A percentile compares a stretch with the other conserved stretches of the same genome.
Evolutionary conservation across 2,797 vertebrate genomes (phyloP).

Genomic region (Psittacula derbiana): DNA sequence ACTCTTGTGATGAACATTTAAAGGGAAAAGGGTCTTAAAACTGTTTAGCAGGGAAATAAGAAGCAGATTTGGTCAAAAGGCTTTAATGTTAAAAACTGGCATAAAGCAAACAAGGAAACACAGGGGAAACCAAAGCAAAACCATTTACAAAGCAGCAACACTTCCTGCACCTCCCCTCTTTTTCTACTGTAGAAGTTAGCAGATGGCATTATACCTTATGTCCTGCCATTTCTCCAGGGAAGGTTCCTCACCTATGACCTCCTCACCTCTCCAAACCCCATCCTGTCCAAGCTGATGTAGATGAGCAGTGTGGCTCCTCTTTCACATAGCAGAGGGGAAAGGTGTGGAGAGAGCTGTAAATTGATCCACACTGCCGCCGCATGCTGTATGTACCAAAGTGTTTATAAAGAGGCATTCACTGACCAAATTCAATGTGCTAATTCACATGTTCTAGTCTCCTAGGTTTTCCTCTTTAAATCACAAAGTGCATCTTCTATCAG

Average conservation of each 20-base stretch:
- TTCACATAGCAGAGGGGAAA: accelerated
- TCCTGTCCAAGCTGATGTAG: background rate
- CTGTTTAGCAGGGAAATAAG: background rate
- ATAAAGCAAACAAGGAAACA: background rate
- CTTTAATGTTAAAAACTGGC: background rate
- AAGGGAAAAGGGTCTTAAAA: background rate
- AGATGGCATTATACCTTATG: background rate
- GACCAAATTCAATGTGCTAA: background rate
- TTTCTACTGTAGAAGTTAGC: background rate
- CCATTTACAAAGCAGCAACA: background rate
- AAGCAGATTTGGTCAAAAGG: background rate
- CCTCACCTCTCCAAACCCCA: background rate
- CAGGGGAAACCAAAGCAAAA: accelerated
- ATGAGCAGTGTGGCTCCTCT: background rate
- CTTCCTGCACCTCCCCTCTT: accelerated
- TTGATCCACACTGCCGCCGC: accelerated
- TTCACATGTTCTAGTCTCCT: background rate
- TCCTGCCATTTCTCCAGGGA: background rate
- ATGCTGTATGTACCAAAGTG: accelerated
- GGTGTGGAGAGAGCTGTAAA: background rate
- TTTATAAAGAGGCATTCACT: no score
- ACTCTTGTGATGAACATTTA: background rate
- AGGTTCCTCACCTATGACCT: background rate
- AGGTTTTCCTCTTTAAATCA: background rate
- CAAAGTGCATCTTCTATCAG: background rate